A percentile compares a stretch with the other conserved stretches of the same genome.
Conservation (phyloP, 2,113 vertebrate species). For the Capricornis sumatraensis region DNA sequence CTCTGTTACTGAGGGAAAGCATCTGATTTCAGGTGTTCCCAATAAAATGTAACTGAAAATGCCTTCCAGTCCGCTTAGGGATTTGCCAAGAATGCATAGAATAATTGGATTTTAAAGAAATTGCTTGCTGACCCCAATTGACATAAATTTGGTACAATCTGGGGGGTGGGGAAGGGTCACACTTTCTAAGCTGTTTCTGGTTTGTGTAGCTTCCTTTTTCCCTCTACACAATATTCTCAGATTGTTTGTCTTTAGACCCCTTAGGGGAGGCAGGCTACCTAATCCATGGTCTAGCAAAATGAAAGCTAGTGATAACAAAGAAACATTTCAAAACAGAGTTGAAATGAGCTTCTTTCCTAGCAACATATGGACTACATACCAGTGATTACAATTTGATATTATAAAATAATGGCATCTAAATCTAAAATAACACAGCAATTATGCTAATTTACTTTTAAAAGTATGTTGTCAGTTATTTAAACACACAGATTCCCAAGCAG, state of each 20-base stretch:
- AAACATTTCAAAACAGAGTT: not conserved
- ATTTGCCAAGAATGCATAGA: not conserved
- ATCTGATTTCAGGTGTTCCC: not conserved
- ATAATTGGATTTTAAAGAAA: not conserved
- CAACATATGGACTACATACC: not conserved
- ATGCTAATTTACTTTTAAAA: not conserved
- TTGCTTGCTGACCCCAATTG: not conserved
- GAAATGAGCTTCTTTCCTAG: not conserved
- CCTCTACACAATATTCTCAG: not conserved
- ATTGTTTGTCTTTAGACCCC: not conserved
- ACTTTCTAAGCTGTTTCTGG: not conserved
- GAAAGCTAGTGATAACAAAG: not conserved
- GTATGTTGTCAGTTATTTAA: not conserved
- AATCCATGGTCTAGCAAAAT: not conserved
- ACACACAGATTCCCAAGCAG: not conserved
- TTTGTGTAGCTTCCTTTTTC: not conserved
- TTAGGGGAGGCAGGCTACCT: not conserved
- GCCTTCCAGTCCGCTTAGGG: not conserved
- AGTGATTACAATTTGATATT: not conserved
- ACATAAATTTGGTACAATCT: not conserved
- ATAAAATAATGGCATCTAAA: conserved; percentile 15
- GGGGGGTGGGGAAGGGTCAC: not conserved
- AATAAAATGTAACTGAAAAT: not conserved
- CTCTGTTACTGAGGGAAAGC: not conserved
- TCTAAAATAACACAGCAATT: not conserved